Evolutionary conservation across 2,113 vertebrate species (phyloP), one percentile per base, ranked within the genome.

Genomic region (Nerophis lumbriciformis): DNA sequence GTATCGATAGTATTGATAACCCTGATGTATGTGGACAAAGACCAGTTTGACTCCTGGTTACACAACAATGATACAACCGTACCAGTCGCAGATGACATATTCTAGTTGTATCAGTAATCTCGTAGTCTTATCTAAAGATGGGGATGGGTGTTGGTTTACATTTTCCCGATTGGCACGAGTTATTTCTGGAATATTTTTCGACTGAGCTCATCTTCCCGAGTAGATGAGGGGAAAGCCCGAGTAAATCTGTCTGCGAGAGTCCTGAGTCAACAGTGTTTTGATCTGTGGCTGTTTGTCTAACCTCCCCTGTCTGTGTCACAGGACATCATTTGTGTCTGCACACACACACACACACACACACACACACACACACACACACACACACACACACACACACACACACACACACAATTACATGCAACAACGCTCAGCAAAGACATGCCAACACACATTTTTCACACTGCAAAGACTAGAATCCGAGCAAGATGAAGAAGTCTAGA

Each of bases 251-350:
- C 53, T 56, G 15, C 6, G 21, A 35, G 35, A 53, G 60, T 36
- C 58, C 61, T 61, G 54, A 71, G 67, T 70, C 54, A 68, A 66
- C 65, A 69, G 38, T 59, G 65, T 53, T 77, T 66, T 54, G 53
- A n/a, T 79, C 67, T 36, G 42, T 5, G n/a, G 53, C 45, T 83
- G 76, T 88, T 82, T 77, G 60, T 75, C 60, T 82, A 77, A 75
- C 80, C 77, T 69, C 47, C 37, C 36, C 53, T 64, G 74, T 79
- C 76, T 48, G 60, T 81, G 80, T 83, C 81, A 86, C 71, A 81
- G 73, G 65, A 73, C 75, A 83, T 56, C 61, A 57, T 78, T 80
- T 79, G 69, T 79, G 69, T 69, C 16, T 16, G 57, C 75, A 53
- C 51, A 35, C 16, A 11, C 19, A 10, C 49, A 21, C 49, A 21